These are phyloP conservation scores for Furnarius figulus DNA, from an alignment of 2,113 vertebrate species.

Conservation along the genomic window DNA sequence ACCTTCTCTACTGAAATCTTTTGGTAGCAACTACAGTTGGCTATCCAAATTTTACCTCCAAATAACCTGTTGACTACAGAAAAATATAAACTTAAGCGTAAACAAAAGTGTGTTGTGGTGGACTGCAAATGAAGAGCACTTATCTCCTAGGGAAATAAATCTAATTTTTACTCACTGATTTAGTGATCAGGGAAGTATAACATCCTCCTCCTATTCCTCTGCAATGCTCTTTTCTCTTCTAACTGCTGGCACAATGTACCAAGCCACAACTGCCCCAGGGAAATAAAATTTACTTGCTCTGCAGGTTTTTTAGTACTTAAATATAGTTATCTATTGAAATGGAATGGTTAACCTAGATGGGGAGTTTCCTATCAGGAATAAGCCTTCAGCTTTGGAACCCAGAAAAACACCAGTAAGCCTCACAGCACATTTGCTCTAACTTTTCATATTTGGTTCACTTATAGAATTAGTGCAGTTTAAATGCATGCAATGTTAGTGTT, in stretches of 20 bases:
- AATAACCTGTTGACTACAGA: neutral
- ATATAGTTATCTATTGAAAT: neutral
- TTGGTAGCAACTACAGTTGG: neutral
- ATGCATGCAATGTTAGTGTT: constrained; percentile 27
- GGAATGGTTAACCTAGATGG: neutral
- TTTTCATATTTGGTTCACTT: neutral
- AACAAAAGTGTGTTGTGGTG: neutral
- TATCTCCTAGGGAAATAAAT: neutral
- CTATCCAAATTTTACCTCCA: constrained; percentile 3
- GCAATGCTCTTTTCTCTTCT: constrained; percentile 24
- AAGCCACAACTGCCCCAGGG: neutral
- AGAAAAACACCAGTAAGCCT: neutral
- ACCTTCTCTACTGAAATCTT: neutral
- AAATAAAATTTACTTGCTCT: constrained; percentile 32
- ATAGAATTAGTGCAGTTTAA: constrained; percentile 62
- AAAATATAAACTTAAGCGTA: constrained; percentile 12
- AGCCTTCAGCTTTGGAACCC: neutral
- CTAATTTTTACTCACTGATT: neutral
- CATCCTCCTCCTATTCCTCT: neutral
- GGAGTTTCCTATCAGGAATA: neutral
- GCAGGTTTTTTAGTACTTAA: neutral
- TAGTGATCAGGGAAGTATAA: neutral
- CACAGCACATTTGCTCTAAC: neutral
- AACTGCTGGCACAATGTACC: neutral
- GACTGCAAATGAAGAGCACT: neutral